Conservation (phyloP, 2,113 vertebrate species). For the Trichechus manatus region DNA sequence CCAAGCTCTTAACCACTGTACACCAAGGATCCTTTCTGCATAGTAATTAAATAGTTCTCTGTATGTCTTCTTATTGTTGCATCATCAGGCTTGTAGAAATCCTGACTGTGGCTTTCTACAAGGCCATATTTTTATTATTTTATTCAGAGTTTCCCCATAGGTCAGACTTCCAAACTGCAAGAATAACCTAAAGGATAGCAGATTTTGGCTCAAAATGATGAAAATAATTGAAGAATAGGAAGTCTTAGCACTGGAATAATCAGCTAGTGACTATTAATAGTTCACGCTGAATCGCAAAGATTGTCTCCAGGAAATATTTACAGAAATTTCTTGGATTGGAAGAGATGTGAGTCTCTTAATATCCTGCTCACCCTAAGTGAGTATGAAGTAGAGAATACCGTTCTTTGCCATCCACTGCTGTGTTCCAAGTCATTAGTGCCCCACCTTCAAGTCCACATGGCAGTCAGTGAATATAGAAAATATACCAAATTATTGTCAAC, state of each 20-base stretch:
- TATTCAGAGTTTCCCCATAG: not conserved
- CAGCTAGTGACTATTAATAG: not conserved
- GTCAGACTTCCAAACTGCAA: not conserved
- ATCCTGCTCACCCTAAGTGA: not conserved
- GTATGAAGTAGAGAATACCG: not conserved
- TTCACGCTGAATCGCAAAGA: not conserved
- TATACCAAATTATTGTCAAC: not conserved
- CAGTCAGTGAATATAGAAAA: not conserved
- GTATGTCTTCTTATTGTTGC: not conserved
- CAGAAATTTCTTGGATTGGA: not conserved
- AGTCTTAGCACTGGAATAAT: not conserved
- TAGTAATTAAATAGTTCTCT: not conserved
- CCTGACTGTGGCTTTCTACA: not conserved
- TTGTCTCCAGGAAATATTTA: not conserved
- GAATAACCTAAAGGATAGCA: not conserved
- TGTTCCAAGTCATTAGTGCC: not conserved
- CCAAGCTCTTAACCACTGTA: too few species aligned
- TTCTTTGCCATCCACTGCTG: not conserved
- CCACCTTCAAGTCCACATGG: not conserved
- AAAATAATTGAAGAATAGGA: rapidly evolving
- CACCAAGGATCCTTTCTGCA: not conserved
- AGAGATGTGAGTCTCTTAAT: not conserved
- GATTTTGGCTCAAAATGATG: not conserved
- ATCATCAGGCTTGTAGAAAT: not conserved
- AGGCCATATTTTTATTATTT: not conserved